Percentiles rank a stretch among this genome's conserved stretches.
phyloP scores from a whole-genome alignment of 2,888 invertebrate genomes.

The Ormyrus thymus region DNA sequence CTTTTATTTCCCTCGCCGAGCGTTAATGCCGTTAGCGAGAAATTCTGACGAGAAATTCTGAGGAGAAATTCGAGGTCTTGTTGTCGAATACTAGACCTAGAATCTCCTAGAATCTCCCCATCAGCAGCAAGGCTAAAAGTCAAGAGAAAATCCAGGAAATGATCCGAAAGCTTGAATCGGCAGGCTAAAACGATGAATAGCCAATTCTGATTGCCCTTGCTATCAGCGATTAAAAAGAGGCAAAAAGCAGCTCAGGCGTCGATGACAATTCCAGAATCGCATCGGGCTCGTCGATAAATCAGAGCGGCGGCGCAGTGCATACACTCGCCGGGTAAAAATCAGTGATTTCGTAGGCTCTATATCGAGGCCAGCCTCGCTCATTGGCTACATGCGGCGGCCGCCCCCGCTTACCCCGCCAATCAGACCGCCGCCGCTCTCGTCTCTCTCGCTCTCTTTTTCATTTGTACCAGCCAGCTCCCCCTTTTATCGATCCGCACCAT shows the following conservation, averaged over 20 bases:
- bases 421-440: conserved; percentile 62
- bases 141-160: too few relatives aligned
- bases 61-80: too few relatives aligned
- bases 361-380: conserved; percentile 71
- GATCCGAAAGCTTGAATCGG: too few relatives aligned
- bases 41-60: too few relatives aligned
- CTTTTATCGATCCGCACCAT: conserved; percentile 69
- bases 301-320: background rate
- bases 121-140: too few relatives aligned
- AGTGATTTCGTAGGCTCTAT: conserved; percentile 71
- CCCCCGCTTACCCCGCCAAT: conserved; percentile 71
- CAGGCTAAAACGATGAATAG: too few relatives aligned
- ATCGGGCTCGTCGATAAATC: conserved; percentile 36
- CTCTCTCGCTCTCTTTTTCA: conserved; percentile 46
- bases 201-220: too few relatives aligned
- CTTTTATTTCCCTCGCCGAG: background rate
- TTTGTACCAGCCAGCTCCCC: conserved; percentile 45
- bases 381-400: conserved; percentile 73
- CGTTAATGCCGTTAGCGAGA: background rate
- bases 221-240: background rate
- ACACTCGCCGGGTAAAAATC: conserved; percentile 65
- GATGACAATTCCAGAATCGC: conserved; percentile 11
- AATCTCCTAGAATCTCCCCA: too few relatives aligned
- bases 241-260: background rate
- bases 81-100: too few relatives aligned